A percentile compares a stretch with the other conserved stretches of the same genome.
phyloP scores from a whole-genome alignment of 1,140 invertebrate genomes.

The Drosophila subpulchrella region DNA sequence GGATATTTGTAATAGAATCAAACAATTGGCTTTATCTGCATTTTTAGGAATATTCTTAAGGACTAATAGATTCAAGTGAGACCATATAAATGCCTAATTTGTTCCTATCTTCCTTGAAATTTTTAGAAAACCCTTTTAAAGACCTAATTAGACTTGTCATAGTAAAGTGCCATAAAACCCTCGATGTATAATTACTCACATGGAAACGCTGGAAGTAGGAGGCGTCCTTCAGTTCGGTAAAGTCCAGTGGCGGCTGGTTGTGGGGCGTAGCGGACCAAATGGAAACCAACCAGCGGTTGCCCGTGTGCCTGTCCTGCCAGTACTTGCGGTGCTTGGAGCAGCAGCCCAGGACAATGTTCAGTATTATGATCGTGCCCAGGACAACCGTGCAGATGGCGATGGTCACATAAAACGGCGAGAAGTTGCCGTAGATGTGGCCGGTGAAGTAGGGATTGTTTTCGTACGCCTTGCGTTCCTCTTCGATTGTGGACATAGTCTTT shows the following conservation, averaged over 20 bases:
- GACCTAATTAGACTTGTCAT: too few relatives aligned
- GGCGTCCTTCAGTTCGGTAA: conserved; percentile 89
- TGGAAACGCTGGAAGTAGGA: conserved; percentile 77
- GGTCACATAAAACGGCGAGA: conserved; percentile 91
- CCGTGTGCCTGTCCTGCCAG: conserved; percentile 93
- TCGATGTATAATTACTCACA: conserved; percentile 47
- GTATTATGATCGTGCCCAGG: conserved; percentile 88
- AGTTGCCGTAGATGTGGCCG: conserved; percentile 88
- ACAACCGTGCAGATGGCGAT: conserved; percentile 91
- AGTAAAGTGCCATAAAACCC: too few relatives aligned
- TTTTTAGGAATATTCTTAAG: too few relatives aligned
- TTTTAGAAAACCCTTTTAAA: neutral
- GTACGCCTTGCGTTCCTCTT: conserved; percentile 87
- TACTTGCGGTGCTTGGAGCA: conserved; percentile 92
- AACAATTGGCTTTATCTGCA: too few relatives aligned
- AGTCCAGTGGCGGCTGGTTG: conserved; percentile 92
- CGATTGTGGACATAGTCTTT: conserved; percentile 87
- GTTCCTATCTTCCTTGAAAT: neutral
- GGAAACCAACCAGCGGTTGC: conserved; percentile 92
- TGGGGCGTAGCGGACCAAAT: conserved; percentile 93
- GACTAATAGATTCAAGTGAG: too few relatives aligned
- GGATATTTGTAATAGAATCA: too few relatives aligned
- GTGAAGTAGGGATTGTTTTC: conserved; percentile 88
- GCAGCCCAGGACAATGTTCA: conserved; percentile 91
- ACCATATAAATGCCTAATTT: too few relatives aligned